Evolutionary conservation across 2,888 invertebrate species (phyloP).

Genomic region (Phaonia tiefii): DNA sequence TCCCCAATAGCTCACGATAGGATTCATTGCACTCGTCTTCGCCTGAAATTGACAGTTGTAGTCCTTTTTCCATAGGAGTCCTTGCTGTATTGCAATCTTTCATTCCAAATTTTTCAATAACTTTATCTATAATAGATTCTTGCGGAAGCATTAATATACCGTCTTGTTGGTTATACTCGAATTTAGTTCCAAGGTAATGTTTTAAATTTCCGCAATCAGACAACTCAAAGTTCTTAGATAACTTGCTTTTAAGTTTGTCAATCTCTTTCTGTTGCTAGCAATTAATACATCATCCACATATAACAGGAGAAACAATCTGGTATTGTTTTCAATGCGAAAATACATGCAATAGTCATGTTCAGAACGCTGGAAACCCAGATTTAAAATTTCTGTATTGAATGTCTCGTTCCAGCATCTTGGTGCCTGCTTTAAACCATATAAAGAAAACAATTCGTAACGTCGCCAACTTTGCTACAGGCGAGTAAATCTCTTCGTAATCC

Average conservation of each 20-base stretch:
- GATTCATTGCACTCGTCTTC: neutral
- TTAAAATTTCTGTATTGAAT: constrained; percentile 7
- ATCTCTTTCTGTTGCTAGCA: neutral
- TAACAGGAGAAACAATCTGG: constrained; percentile 21
- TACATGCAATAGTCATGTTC: constrained; percentile 45
- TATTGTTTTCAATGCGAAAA: neutral
- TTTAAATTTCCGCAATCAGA: constrained; percentile 42
- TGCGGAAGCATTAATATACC: constrained; percentile 38
- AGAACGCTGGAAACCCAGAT: constrained; percentile 26
- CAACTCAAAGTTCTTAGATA: constrained; percentile 28
- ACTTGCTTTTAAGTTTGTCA: constrained; percentile 1
- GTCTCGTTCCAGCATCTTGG: constrained; percentile 55
- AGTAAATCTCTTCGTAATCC: constrained; percentile 51
- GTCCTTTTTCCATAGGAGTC: constrained; percentile 31
- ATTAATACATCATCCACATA: constrained; percentile 47
- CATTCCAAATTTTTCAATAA: constrained; percentile 57
- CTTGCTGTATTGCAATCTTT: constrained; percentile 42
- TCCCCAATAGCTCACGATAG: constrained; percentile 17
- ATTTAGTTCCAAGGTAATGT: constrained; percentile 46
- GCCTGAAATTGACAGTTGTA: constrained; percentile 23
- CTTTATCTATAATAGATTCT: constrained; percentile 36
- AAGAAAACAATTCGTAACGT: constrained; percentile 46
- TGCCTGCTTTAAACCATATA: constrained; percentile 51
- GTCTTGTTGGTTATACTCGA: constrained; percentile 38
- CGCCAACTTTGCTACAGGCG: constrained; percentile 57